Percentiles rank a stretch among this genome's conserved stretches.
phyloP scores from a whole-genome alignment of 2,797 vertebrate genomes.

The Podarcis siculus region DNA sequence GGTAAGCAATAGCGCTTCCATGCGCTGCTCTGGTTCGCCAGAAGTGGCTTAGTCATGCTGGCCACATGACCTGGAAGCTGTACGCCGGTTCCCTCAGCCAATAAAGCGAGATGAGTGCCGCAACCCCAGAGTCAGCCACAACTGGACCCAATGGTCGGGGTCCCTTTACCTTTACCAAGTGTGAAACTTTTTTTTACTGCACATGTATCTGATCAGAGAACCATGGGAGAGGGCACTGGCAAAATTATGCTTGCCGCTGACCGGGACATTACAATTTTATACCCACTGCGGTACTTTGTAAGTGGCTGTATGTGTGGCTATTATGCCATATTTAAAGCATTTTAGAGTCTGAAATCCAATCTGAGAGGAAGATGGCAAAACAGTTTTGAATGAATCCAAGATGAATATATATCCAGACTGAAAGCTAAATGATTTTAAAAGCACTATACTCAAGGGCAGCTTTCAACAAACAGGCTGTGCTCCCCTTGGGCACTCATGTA shows the following conservation, averaged over 20 bases:
- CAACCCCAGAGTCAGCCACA: too few relatives aligned
- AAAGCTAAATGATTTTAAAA: not conserved
- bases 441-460: not conserved
- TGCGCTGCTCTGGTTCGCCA: too few relatives aligned
- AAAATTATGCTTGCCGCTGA: not conserved
- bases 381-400: not conserved
- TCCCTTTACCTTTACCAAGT: not conserved
- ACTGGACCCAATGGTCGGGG: too few relatives aligned
- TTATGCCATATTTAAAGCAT: not conserved
- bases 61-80: too few relatives aligned
- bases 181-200: not conserved
- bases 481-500: too few relatives aligned
- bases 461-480: too few relatives aligned
- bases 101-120: too few relatives aligned
- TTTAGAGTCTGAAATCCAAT: not conserved
- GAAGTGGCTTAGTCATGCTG: too few relatives aligned
- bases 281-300: not conserved
- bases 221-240: not conserved
- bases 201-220: not conserved
- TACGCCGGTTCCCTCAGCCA: too few relatives aligned
- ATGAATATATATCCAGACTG: not conserved
- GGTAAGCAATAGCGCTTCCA: rapidly evolving
- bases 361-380: too few relatives aligned
- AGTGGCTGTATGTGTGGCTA: not conserved
- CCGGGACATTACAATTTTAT: not conserved